A percentile compares a stretch with the other conserved stretches of the same genome.
Conservation (phyloP, 2,888 invertebrate species). For the Dendrolimus pini region DNA sequence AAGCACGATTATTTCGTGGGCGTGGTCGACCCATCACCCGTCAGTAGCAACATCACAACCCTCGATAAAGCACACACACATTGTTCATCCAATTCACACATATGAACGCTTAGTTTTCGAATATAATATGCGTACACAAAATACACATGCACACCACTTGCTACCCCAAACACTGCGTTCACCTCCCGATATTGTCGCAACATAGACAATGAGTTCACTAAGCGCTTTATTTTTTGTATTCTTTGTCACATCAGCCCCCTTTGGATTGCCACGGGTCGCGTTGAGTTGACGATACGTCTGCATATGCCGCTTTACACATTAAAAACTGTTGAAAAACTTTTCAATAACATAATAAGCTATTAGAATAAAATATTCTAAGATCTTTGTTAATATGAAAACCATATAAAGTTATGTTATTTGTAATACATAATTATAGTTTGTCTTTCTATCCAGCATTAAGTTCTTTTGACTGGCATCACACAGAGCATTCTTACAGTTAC, state of each 20-base stretch:
- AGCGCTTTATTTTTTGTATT: conserved; percentile 68
- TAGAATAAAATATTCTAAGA: no score
- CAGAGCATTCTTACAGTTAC: no score
- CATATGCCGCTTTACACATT: conserved; percentile 9
- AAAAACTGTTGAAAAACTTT: conserved; percentile 2
- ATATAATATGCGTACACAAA: conserved; percentile 6
- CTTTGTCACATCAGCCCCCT: conserved; percentile 47
- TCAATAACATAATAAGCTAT: conserved; percentile 9
- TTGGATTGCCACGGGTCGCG: conserved; percentile 26
- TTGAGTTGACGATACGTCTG: conserved; percentile 10
- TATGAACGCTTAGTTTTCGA: conserved; percentile 10
- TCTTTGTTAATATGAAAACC: no score
- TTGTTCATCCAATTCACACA: conserved; percentile 20
- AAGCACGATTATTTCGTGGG: conserved; percentile 57
- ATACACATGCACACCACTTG: conserved; percentile 27
- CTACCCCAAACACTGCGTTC: conserved; percentile 38
- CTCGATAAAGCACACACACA: conserved; percentile 21
- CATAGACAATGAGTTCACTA: conserved; percentile 57
- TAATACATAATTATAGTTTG: no score
- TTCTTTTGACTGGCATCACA: no score
- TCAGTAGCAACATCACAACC: conserved; percentile 49
- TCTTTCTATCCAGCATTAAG: no score
- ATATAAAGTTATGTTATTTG: no score
- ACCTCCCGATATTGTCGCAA: conserved; percentile 27
- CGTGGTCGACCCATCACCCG: conserved; percentile 53